These are phyloP conservation scores for Gymnopithys bicolor DNA, from an alignment of 2,797 vertebrate genomes.

Conservation along the genomic window DNA sequence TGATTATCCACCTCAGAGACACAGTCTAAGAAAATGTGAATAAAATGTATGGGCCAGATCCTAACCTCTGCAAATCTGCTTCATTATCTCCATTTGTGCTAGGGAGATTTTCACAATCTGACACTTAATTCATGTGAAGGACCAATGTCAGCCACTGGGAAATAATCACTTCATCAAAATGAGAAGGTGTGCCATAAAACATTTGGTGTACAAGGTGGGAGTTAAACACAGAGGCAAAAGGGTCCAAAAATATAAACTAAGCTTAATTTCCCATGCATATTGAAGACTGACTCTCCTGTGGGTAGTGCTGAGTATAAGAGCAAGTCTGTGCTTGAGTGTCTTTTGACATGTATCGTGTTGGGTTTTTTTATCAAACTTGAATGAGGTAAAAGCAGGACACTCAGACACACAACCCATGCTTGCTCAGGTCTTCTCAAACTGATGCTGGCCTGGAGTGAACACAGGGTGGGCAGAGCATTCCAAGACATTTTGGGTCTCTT, in stretches of 20 bases:
- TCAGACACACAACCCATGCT: rapidly evolving
- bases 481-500: background rate
- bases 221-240: background rate
- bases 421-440: background rate
- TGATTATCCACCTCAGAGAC: background rate
- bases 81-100: background rate
- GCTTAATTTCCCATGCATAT: background rate
- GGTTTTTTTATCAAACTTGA: rapidly evolving
- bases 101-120: background rate
- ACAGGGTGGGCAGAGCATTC: background rate
- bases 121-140: background rate
- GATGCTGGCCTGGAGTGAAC: background rate
- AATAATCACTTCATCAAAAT: background rate
- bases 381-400: background rate
- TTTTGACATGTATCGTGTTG: background rate
- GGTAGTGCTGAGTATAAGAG: background rate
- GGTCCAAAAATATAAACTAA: background rate
- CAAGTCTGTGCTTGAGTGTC: background rate
- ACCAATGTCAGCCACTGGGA: background rate
- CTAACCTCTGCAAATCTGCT: background rate
- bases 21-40: background rate
- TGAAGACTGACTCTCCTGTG: background rate
- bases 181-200: background rate
- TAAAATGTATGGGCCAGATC: background rate
- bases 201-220: background rate